Conservation (phyloP, 2,797 vertebrate genomes). For the Miichthys miiuy region DNA sequence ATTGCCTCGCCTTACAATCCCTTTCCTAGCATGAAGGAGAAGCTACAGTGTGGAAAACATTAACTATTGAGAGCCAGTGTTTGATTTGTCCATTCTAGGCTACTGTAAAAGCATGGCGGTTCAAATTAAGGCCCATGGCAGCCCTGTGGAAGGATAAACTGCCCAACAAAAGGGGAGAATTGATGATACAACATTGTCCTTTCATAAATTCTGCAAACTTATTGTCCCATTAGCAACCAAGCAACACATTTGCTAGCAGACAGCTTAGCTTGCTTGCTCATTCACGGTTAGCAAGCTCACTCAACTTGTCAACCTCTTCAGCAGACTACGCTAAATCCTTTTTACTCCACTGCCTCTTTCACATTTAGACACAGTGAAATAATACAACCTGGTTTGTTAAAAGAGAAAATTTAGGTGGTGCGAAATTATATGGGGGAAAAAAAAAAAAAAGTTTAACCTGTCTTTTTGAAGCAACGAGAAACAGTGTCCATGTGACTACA, state of each 20-base stretch:
- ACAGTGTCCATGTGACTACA: conserved; percentile 1
- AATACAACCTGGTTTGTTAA: neutral
- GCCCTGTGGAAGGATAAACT: neutral
- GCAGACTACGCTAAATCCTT: neutral
- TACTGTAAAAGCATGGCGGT: too few species aligned
- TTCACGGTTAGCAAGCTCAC: neutral
- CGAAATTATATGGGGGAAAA: neutral
- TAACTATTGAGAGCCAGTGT: too few species aligned
- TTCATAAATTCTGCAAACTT: neutral
- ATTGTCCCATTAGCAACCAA: neutral
- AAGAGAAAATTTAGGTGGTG: conserved; percentile 1
- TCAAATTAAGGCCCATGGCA: too few species aligned
- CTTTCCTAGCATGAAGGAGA: too few species aligned
- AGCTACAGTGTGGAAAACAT: too few species aligned
- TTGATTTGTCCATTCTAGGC: too few species aligned
- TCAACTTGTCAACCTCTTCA: neutral
- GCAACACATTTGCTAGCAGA: neutral
- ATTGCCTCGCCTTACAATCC: too few species aligned
- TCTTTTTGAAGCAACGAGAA: conserved; percentile 26
- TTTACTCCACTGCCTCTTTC: neutral
- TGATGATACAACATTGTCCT: neutral
- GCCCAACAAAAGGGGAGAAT: neutral
- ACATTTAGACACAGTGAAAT: neutral
- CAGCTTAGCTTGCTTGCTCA: neutral
- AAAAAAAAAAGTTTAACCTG: conserved; percentile 9